Conservation (phyloP, 1,140 invertebrate species). For the Babylonia areolata region DNA sequence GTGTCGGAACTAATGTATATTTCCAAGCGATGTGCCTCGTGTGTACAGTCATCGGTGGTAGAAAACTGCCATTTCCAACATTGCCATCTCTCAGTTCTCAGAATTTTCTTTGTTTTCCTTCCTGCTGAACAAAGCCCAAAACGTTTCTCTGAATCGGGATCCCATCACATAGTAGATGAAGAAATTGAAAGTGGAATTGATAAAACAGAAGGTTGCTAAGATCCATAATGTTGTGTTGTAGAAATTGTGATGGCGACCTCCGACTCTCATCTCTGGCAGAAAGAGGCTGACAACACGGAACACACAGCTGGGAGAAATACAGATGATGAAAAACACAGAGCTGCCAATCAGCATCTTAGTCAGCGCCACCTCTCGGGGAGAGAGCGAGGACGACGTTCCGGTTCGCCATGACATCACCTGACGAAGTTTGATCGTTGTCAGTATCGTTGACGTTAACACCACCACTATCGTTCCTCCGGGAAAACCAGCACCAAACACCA, state of each 20-base stretch:
- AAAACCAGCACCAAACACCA: neutral
- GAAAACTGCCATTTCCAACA: too few relatives aligned
- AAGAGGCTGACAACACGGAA: neutral
- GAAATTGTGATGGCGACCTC: neutral
- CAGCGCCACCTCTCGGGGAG: neutral
- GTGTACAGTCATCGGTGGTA: too few relatives aligned
- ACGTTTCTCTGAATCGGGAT: neutral
- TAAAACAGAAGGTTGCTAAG: neutral
- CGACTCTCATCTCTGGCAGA: neutral
- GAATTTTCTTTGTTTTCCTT: neutral
- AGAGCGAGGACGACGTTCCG: neutral
- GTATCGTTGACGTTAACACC: neutral
- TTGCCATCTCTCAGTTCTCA: neutral
- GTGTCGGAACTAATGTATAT: too few relatives aligned
- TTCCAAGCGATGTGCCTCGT: too few relatives aligned
- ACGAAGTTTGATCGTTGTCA: neutral
- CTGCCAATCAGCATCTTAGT: neutral
- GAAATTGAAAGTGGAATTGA: neutral
- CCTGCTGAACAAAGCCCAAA: neutral
- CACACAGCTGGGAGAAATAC: neutral
- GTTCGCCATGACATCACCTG: neutral
- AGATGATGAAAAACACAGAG: neutral
- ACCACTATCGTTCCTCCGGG: neutral
- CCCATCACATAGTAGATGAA: slow-evolving; percentile 1
- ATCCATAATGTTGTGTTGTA: neutral